Base-by-base conservation (phyloP, 2,113 vertebrate genomes). In the Panthera uncia region DNA sequence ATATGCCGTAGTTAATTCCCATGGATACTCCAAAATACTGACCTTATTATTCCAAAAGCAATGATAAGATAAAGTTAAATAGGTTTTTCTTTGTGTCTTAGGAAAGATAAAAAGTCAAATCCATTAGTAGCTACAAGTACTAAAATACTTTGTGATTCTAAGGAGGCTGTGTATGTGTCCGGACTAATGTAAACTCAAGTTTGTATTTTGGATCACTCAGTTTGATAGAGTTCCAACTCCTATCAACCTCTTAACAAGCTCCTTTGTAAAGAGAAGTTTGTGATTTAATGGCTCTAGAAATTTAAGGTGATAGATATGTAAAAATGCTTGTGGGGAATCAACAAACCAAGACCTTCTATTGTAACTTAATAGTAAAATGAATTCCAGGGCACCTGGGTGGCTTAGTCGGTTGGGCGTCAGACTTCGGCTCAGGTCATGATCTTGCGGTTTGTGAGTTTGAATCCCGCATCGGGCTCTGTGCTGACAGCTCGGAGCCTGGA, bases 311-410 rank as follows among this genome's bases (percentile, higher is more conserved):
- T 95, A 80, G 6, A 80, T 41, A 7, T 68, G 1, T 76, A 96
- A 96, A 87, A 96, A 84, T 93, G 78, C 27, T 84, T 74, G 45
- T 73, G 80, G 57, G 48, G 41, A 73, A 84, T 41, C 36, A 86
- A 94, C 92, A 96, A 92, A 90, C 88, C 90, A 94, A 57, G 61
- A 94, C 76, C 82, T 19, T 89, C 87, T 81, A 45, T 41, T 80
- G 18, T 84, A 88, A 94, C 63, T 84, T 63, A 87, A 78, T 12
- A 65, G 74, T 41, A 84, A 61, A 68, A 45, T 38, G 23, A 93
- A 88, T 69, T 81, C 45, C 45, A 45, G 8, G 45, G 45, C 45
- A 45, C 45, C 45, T 9, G 45, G 7, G 45, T 45, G 45, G 45
- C 45, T 45, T 45, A 45, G 45, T 45, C 8, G 8, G 45, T 45